Evolutionary conservation across 2,113 vertebrate species (phyloP), one percentile per base, ranked within the genome.

Genomic region (Salvator merianae): DNA sequence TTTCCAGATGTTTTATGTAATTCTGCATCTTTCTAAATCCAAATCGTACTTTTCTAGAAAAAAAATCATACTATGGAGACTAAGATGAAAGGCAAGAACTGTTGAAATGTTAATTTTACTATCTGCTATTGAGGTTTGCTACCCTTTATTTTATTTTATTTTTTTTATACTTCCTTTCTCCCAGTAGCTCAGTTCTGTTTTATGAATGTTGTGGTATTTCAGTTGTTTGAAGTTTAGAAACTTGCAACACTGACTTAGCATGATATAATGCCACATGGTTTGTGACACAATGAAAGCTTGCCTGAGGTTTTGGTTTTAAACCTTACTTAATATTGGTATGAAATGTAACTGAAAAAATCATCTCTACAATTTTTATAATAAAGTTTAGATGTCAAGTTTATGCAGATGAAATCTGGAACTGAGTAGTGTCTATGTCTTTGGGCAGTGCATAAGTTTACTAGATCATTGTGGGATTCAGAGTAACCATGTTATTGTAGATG

Each of bases 21-120:
- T 97, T 96, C 94, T 97, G 96, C 95, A 97, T 98, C 97, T 97
- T 95, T 97, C 96, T 97, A 97, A 97, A 97, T 94, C 95, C 95
- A 97, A 96, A 96, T 97, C 87, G 30, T 95, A 94, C 96, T 96
- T 96, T 95, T 94, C 93, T 89, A 93, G 90, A 95, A 96, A 97
- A 96, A 95, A 96, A 95, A 95, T 59, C 94, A 95, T 96, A 97
- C 96, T 98, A 89, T 95, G 93, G 97, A 98, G 97, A 98, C 97
- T 83, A 90, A 98, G 97, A 99, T 99, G 96, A 99, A 99, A 99
- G 97, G 95, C 94, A 95, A 94, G 95, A 98, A 96, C 96, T 98
- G 97, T 98, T 99, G 97, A 99, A 99, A 99, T 99, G 98, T 98
- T 99, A 98, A 99, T 98, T 99, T 99, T 97, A 97, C 97, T 98